Evolutionary conservation across 2,888 invertebrate species (phyloP), one percentile per base, ranked within the genome.

Genomic region (Cosmia trapezina): DNA sequence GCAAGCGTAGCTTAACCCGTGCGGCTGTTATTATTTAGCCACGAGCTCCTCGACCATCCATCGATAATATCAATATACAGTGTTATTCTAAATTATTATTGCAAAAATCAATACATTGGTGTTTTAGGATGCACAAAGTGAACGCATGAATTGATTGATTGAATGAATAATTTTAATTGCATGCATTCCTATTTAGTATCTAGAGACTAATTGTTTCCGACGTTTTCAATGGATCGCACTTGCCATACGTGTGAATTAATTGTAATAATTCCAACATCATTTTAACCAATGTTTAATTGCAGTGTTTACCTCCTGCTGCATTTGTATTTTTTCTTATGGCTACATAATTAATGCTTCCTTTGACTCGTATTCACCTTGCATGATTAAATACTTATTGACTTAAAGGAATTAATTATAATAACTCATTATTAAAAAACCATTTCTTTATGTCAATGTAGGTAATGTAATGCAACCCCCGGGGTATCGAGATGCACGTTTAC

Each of bases 131-230:
- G 17, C 19, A n/a, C 33, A 41, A 6, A 33, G 33, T 56, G 45
- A 41, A 12, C n/a, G 12, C 11, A 43, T 68, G 2, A 12, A 61
- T 51, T 45, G 4, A 57, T 57, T 74, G 33, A 37, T 49, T 56
- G 22, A 43, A 33, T 70, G 11, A 70, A 7, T 61, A 28, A 78
- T 70, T 43, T 2, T 56, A 49, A 70, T 75, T 49, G 19, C 33
- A 56, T 49, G 19, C 70, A 43, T 54, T 53, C 47, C 54, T 56
- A 12, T 70, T 56, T n/a, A 49, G 71, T 56, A 22, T 14, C 41
- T 60, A 43, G 45, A 37, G 47, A 70, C 49, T 61, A 61, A 78
- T 61, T 54, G 54, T 37, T 80, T 73, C 73, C 53, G 62, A 59
- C 37, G 17, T 59, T 43, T 19, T 73, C 54, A 80, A 61, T 56